Evolutionary conservation across 2,888 invertebrate species (phyloP).

Genomic region (Machimus atricapillus): DNA sequence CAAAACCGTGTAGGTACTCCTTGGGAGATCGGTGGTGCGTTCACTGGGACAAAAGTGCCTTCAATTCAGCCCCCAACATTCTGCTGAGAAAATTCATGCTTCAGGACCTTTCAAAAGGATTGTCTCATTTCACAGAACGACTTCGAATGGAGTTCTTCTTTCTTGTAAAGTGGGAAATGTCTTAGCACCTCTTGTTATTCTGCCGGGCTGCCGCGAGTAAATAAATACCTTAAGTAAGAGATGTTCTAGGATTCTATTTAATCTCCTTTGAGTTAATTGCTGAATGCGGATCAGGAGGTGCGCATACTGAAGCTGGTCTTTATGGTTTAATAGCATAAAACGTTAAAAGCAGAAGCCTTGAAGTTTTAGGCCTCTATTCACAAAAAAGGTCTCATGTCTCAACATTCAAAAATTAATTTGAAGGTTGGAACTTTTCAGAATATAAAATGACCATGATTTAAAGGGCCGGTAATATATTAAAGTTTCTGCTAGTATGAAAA

Average conservation of each 20-base stretch:
- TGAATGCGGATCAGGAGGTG: background rate
- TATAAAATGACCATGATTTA: too few species aligned
- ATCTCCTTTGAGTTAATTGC: background rate
- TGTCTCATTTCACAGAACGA: background rate
- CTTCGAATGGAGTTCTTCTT: background rate
- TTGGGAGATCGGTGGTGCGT: background rate
- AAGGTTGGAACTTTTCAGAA: too few species aligned
- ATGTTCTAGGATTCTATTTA: background rate
- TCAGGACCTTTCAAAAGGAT: background rate
- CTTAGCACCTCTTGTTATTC: background rate
- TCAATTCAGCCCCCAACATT: background rate
- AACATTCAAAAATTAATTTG: too few species aligned
- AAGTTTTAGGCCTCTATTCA: background rate
- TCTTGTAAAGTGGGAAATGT: background rate
- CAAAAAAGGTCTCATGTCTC: too few species aligned
- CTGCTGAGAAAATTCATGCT: background rate
- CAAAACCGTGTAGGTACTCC: background rate
- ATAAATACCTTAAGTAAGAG: background rate
- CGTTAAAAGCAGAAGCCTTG: background rate
- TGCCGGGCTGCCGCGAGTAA: background rate
- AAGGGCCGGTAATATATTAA: too few species aligned
- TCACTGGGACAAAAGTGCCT: background rate
- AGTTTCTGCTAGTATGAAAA: too few species aligned
- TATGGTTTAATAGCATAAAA: background rate
- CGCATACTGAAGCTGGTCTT: background rate